Evolutionary conservation across 2,113 vertebrate genomes (phyloP), one percentile per base, ranked within the genome.

Genomic region (Myotis davidii): DNA sequence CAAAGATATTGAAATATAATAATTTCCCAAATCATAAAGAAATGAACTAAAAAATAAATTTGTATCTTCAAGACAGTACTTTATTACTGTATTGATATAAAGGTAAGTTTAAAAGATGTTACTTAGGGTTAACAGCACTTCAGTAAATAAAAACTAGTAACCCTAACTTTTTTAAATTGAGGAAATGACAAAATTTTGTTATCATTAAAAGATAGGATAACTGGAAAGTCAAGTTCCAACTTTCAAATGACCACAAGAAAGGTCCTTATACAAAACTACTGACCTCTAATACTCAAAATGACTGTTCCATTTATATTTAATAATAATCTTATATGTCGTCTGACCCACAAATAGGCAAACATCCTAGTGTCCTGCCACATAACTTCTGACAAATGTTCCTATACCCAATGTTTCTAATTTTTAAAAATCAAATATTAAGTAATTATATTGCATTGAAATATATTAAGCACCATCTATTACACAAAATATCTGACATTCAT

Each of bases 401-500:
- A 61, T 25, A n/a, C 64, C 74, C 64, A 76, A 86, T 88, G 37
- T 85, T 69, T 29, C 54, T 34, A 72, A 29, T 42, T 50, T 32
- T 12, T 29, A 56, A 59, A 79, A 67, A 84, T 87, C 48, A 90
- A 90, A 32, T 17, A 85, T 70, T 92, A 91, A 91, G 9, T 37
- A 91, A 84, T 52, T 77, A 72, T 32, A 61, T 23, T 89, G 18
- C 59, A 61, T 0, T 92, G 14, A 86, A 85, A 50, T 74, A 56
- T 18, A 97, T 90, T 91, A 96, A 94, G 85, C 74, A 90, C 83
- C 88, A 97, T 64, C 97, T 97, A 93, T 79, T 91, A 94, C 70
- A 97, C 56, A 94, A 97, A 93, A 97, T 82, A 96, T 94, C 96
- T 97, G 74, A 97, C 96, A 82, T 92, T 95, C 98, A 98, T 98